phyloP scores from a whole-genome alignment of 2,797 vertebrate species.

The Melanotaenia pygmaea region DNA sequence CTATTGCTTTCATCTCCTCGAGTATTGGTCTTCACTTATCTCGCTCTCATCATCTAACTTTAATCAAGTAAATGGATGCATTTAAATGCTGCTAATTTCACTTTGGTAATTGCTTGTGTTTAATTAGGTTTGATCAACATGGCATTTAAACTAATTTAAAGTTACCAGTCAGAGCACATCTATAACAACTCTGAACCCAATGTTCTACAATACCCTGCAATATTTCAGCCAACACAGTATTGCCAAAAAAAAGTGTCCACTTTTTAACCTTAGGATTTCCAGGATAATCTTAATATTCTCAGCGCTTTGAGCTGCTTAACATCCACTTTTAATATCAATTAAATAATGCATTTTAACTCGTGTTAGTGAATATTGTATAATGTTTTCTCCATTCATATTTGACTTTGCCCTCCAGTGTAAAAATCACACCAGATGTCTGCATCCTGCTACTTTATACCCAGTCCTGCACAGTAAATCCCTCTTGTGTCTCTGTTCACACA shows the following conservation, averaged over 20 bases:
- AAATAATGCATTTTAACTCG: not conserved
- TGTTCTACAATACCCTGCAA: conserved; percentile 9
- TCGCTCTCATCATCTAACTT: conserved; percentile 84
- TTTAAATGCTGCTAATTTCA: conserved; percentile 86
- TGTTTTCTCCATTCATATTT: conserved; percentile 41
- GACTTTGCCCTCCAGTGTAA: not conserved
- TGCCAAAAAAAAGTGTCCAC: not conserved
- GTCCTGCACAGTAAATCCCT: conserved; percentile 62
- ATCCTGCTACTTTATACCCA: conserved; percentile 67
- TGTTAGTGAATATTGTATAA: not conserved
- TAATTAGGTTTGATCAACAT: conserved; percentile 84
- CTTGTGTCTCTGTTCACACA: conserved; percentile 44
- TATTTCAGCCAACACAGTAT: not conserved
- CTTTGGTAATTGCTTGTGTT: conserved; percentile 83
- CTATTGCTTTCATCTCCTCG: conserved; percentile 79
- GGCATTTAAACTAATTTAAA: conserved; percentile 79
- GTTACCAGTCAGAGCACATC: conserved; percentile 64
- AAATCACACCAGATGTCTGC: conserved; percentile 63
- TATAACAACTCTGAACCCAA: conserved; percentile 20
- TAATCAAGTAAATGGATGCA: conserved; percentile 87
- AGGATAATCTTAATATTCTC: not conserved
- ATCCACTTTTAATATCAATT: not conserved
- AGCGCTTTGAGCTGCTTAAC: not conserved
- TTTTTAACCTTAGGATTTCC: not conserved
- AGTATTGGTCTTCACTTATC: conserved; percentile 82